Evolutionary conservation across 2,888 invertebrate genomes (phyloP).

Genomic region (Drosophila dives): DNA sequence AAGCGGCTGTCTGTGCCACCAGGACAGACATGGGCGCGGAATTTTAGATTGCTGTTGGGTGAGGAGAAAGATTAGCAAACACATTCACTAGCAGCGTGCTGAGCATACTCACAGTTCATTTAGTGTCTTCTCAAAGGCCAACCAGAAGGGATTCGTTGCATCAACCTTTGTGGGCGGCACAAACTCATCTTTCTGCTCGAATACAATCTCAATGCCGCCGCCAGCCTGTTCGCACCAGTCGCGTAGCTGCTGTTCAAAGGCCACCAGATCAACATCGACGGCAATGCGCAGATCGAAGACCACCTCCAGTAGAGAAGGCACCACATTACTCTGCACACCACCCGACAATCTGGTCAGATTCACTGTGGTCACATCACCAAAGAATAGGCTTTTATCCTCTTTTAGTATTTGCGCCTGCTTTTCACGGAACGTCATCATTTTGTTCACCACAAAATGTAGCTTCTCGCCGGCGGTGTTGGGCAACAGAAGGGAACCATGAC

Average conservation of each 20-base stretch:
- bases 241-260: constrained; percentile 79
- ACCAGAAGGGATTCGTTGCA: constrained; percentile 89
- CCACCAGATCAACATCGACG: constrained; percentile 72
- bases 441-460: constrained; percentile 89
- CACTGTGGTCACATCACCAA: constrained; percentile 94
- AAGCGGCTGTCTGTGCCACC: constrained; percentile 96
- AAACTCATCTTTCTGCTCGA: constrained; percentile 88
- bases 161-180: constrained; percentile 88
- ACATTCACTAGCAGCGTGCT: not conserved
- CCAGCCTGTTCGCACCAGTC: constrained; percentile 90
- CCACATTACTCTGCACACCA: constrained; percentile 95
- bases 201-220: constrained; percentile 88
- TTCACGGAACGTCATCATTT: constrained; percentile 87
- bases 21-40: constrained; percentile 91
- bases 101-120: constrained; percentile 86
- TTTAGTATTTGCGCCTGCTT: constrained; percentile 88
- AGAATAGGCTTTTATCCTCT: constrained; percentile 53
- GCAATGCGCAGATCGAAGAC: constrained; percentile 91
- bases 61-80: not conserved
- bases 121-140: constrained; percentile 88
- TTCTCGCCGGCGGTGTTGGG: constrained; percentile 94
- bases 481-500: constrained; percentile 93
- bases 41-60: constrained; percentile 71
- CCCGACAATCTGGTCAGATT: constrained; percentile 94
- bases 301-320: constrained; percentile 92